Percentiles rank a stretch among this genome's conserved stretches.
Conservation (phyloP, 2,797 vertebrate species). For the Karalla daura region DNA sequence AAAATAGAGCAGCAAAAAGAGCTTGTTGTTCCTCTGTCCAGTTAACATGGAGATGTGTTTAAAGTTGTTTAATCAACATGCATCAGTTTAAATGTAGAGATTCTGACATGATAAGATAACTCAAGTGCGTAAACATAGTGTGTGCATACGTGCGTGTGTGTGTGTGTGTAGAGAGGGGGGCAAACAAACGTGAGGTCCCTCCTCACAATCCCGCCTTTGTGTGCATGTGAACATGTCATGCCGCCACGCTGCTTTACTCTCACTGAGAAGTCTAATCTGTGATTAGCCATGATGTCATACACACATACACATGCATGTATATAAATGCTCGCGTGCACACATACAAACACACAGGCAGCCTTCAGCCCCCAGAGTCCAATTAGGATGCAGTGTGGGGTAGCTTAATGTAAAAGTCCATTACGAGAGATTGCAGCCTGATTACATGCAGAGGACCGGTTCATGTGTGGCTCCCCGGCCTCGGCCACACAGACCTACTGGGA, state of each 20-base stretch:
- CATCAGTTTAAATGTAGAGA: not conserved
- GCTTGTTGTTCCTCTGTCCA: no score
- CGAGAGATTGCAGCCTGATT: conserved; percentile 65
- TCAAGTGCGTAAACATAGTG: not conserved
- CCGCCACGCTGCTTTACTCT: conserved; percentile 66
- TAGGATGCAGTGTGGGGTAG: conserved; percentile 55
- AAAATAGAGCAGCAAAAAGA: no score
- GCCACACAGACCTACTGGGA: conserved; percentile 48
- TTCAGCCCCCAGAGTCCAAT: conserved; percentile 67
- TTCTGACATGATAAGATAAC: conserved; percentile 32
- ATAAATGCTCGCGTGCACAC: conserved; percentile 9
- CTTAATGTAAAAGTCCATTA: conserved; percentile 73
- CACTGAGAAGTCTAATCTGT: conserved; percentile 68
- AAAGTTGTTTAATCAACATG: no score
- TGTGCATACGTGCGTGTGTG: conserved; percentile 4
- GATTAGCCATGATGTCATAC: conserved; percentile 76
- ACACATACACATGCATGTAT: not conserved
- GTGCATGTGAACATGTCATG: conserved; percentile 48
- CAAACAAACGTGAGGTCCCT: conserved; percentile 44
- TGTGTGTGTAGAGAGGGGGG: not conserved
- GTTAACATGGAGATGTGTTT: no score
- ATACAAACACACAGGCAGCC: not conserved
- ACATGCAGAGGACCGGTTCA: conserved; percentile 43
- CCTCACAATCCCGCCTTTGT: conserved; percentile 62
- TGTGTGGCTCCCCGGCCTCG: conserved; percentile 23